Evolutionary conservation across 2,113 vertebrate species (phyloP).

Genomic region (Leucosticte australis): DNA sequence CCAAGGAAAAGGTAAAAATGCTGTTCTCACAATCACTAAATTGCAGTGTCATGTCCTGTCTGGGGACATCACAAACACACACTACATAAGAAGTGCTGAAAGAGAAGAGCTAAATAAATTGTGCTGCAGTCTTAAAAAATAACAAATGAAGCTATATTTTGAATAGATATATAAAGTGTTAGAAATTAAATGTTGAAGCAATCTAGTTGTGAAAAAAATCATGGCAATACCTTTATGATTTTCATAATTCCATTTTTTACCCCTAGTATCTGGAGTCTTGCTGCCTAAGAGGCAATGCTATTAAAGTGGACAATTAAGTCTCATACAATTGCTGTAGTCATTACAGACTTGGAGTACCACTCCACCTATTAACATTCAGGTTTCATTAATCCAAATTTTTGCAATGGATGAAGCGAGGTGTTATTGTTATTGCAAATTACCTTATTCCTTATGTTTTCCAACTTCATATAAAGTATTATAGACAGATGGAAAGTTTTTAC

Average conservation of each 20-base stretch:
- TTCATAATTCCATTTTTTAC: neutral
- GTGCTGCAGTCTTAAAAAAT: neutral
- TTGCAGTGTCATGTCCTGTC: neutral
- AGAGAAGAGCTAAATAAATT: neutral
- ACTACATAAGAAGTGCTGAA: neutral
- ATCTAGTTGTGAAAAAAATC: neutral
- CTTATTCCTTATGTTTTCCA: neutral
- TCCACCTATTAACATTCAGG: neutral
- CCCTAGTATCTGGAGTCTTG: neutral
- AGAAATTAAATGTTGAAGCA: neutral
- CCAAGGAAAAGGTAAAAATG: neutral
- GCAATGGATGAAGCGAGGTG: neutral
- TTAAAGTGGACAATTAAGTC: conserved; percentile 3
- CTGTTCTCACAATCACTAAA: neutral
- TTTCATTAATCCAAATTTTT: conserved; percentile 38
- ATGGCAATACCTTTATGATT: neutral
- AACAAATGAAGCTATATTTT: neutral
- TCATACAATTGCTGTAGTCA: neutral
- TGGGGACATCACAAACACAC: neutral
- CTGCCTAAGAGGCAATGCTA: neutral
- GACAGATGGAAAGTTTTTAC: neutral
- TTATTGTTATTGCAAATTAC: neutral
- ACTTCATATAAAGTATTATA: neutral
- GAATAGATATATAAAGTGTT: neutral
- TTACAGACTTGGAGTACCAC: neutral